phyloP scores from a whole-genome alignment of 2,888 invertebrate species.

The Trypoxylon attenuatum region DNA sequence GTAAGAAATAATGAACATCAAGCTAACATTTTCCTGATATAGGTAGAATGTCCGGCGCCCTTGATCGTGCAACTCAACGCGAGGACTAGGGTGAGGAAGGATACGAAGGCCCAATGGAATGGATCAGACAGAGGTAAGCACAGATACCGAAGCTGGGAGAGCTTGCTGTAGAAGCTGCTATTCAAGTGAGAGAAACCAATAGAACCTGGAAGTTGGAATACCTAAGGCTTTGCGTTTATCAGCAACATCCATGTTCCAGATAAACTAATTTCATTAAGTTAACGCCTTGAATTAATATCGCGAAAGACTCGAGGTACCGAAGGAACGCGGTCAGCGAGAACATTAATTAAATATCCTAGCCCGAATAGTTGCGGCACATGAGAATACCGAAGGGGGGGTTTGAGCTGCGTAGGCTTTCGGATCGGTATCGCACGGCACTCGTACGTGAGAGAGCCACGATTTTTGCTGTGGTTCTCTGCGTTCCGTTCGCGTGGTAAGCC shows the following conservation, averaged over 20 bases:
- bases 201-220: conserved; percentile 23
- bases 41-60: conserved; percentile 26
- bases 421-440: not conserved
- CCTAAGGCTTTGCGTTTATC: conserved; percentile 48
- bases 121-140: conserved; percentile 7
- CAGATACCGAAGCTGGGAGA: conserved; percentile 19
- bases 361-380: not conserved
- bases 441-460: not conserved
- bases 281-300: conserved; percentile 53
- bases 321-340: conserved; percentile 25
- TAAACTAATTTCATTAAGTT: conserved; percentile 62
- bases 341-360: conserved; percentile 45
- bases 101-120: conserved; percentile 21
- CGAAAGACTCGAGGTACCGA: conserved; percentile 41
- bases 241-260: conserved; percentile 47
- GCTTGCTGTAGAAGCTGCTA: conserved; percentile 3
- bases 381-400: not conserved
- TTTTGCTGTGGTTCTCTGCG: too few species aligned
- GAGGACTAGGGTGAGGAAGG: conserved; percentile 8
- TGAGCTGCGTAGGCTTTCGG: not conserved
- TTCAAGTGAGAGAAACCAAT: conserved; percentile 11
- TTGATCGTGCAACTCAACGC: conserved; percentile 37
- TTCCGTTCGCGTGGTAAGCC: too few species aligned
- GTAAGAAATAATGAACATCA: conserved; percentile 57
- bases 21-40: conserved; percentile 47